Evolutionary conservation across 2,888 invertebrate genomes (phyloP).

Genomic region (Spatulosminthurus flaviceps): DNA sequence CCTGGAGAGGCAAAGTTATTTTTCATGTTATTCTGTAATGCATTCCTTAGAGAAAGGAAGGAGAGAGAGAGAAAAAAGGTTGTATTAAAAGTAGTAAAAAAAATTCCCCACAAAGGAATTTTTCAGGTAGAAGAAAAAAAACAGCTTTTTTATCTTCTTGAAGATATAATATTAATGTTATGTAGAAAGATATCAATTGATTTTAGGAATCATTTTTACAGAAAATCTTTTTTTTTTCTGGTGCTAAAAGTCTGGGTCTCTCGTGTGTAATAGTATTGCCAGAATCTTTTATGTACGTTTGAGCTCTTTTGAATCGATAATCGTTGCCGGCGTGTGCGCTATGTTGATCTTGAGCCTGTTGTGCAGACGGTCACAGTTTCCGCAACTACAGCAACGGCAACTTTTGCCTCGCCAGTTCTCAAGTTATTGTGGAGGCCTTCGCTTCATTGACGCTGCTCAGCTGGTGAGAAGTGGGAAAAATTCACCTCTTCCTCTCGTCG

Average conservation of each 20-base stretch:
- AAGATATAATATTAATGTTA: not conserved
- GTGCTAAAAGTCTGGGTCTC: constrained; percentile 26
- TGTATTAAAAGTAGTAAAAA: constrained; percentile 5
- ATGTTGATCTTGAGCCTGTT: constrained; percentile 33
- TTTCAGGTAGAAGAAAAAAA: constrained; percentile 1
- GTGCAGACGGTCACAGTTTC: constrained; percentile 44
- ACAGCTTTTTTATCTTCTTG: too few species aligned
- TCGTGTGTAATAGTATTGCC: not conserved
- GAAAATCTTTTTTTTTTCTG: not conserved
- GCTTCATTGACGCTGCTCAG: constrained; percentile 26
- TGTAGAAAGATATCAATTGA: constrained; percentile 23
- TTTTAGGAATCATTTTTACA: constrained; percentile 10
- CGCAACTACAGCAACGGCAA: constrained; percentile 43
- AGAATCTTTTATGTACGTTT: constrained; percentile 5
- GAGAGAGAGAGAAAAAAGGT: too few species aligned
- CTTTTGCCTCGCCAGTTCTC: constrained; percentile 24
- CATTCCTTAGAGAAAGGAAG: not conserved
- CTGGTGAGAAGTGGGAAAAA: constrained; percentile 11
- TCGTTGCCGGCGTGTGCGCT: constrained; percentile 48
- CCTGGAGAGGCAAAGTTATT: not conserved
- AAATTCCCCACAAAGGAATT: not conserved
- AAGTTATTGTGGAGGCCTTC: constrained; percentile 30
- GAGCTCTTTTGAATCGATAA: constrained; percentile 44
- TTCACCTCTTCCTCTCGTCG: constrained; percentile 35
- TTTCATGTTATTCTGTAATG: not conserved